Evolutionary conservation across 2,797 vertebrate genomes (phyloP), one percentile per base, ranked within the genome.

Genomic region (Peromyscus nudipes): DNA sequence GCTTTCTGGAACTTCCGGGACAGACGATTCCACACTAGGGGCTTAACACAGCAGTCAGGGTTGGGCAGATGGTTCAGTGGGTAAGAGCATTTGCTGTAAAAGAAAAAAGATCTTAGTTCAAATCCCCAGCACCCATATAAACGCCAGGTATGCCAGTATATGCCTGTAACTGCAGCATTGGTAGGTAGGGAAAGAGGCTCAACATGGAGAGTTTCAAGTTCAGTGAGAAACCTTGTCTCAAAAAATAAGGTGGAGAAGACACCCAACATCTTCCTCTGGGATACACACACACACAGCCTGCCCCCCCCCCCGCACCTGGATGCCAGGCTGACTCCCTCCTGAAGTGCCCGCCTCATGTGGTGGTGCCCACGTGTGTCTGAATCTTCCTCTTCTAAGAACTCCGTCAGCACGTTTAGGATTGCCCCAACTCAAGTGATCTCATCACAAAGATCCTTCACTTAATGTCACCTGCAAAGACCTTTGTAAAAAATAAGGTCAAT

Each of bases 301-400:
- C 46, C 46, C 46, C 46, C 46, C 1, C 46, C 9, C 46, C 10
- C 9, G 6, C 19, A 65, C 64, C 29, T 46, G 82, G 57, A 67
- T 49, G 16, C 43, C 21, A 34, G 14, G 25, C 25, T 37, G 67
- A 37, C 10, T 46, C 77, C 34, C 75, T 84, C 40, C 12, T 1
- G 34, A 43, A 76, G 27, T 8, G 4, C 23, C 43, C 6, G 3
- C 52, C 8, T 14, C 62, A n/a, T 0, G 0, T 0, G 11, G 43
- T 34, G 1, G 16, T 46, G 60, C 17, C 49, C 40, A 37, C 6
- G 6, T 14, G 6, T 4, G 17, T 60, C n/a, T 67, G 62, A 57
- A 2, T 34, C 73, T 29, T 43, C 37, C 73, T 80, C 34, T 93
- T 29, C 19, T 10, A 14, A 65, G 60, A 49, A 52, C 29, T 2